Conservation (phyloP, 1,140 invertebrate genomes). For the Euwallacea fornicatus region DNA sequence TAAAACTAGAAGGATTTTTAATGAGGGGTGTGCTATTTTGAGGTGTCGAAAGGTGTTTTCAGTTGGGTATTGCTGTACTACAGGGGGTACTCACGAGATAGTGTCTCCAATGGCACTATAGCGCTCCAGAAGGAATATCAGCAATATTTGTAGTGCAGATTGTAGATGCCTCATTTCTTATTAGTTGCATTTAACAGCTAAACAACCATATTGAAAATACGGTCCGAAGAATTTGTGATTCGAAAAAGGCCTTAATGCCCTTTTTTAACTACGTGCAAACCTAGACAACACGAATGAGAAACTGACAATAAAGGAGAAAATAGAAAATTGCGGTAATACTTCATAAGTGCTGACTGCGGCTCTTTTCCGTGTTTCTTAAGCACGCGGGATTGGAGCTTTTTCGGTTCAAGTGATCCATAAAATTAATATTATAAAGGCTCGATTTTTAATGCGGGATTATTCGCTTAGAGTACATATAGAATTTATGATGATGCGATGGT, state of each 20-base stretch:
- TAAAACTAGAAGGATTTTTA: background rate
- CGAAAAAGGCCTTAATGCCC: background rate
- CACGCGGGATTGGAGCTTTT: conserved; percentile 1
- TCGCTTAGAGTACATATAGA: no score
- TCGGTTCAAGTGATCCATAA: conserved; percentile 3
- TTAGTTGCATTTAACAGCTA: no score
- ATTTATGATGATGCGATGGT: no score
- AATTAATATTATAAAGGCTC: background rate
- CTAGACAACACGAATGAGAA: conserved; percentile 15
- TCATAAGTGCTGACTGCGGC: conserved; percentile 18
- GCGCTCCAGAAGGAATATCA: conserved; percentile 5
- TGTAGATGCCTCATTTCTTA: no score
- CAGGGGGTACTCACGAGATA: conserved; percentile 18
- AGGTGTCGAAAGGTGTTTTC: background rate
- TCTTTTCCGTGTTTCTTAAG: conserved; percentile 10
- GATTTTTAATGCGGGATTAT: no score
- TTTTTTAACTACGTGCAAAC: background rate
- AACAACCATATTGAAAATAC: no score
- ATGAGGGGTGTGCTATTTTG: background rate
- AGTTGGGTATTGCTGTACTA: no score
- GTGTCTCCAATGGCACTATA: conserved; percentile 14
- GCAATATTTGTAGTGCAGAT: background rate
- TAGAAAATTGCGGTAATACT: conserved; percentile 30
- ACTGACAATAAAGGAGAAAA: conserved; percentile 20
- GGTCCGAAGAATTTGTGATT: no score